Evolutionary conservation across 2,797 vertebrate species (phyloP).

Genomic region (Enteromius trimaculatus): DNA sequence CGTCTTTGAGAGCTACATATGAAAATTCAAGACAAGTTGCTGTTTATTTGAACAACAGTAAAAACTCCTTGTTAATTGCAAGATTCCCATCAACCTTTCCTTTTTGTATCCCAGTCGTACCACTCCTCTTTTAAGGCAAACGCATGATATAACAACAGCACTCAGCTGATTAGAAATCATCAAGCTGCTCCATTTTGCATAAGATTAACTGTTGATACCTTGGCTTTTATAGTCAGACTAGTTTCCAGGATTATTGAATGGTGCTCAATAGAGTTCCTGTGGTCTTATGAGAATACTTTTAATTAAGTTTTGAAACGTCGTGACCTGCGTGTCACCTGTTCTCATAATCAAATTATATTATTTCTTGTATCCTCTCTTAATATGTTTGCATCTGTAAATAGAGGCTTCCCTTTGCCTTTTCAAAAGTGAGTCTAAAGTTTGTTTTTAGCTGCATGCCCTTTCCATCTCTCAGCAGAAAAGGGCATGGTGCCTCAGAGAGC

Average conservation of each 20-base stretch:
- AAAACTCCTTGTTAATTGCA: neutral
- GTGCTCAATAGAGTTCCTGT: neutral
- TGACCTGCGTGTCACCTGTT: neutral
- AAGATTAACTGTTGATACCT: conserved; percentile 26
- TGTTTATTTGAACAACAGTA: conserved; percentile 18
- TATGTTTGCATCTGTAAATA: conserved; percentile 23
- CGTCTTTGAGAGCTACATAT: neutral
- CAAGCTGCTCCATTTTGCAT: conserved; percentile 14
- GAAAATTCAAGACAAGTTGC: neutral
- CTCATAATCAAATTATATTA: conserved; percentile 1
- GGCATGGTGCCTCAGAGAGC: conserved; percentile 56
- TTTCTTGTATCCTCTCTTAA: conserved; percentile 9
- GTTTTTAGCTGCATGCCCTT: conserved; percentile 69
- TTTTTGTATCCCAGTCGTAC: neutral
- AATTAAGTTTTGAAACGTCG: neutral
- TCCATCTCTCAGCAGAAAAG: conserved; percentile 64
- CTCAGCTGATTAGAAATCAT: conserved; percentile 40
- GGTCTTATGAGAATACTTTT: neutral
- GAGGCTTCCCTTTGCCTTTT: conserved; percentile 29
- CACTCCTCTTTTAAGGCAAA: neutral
- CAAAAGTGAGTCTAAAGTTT: conserved; percentile 59
- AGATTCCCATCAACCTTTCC: conserved; percentile 16
- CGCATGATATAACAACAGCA: conserved; percentile 16
- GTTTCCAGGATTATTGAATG: conserved; percentile 31
- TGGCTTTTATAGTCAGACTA: conserved; percentile 17